Evolutionary conservation across 2,113 vertebrate species (phyloP).

Genomic region (Indri indri): DNA sequence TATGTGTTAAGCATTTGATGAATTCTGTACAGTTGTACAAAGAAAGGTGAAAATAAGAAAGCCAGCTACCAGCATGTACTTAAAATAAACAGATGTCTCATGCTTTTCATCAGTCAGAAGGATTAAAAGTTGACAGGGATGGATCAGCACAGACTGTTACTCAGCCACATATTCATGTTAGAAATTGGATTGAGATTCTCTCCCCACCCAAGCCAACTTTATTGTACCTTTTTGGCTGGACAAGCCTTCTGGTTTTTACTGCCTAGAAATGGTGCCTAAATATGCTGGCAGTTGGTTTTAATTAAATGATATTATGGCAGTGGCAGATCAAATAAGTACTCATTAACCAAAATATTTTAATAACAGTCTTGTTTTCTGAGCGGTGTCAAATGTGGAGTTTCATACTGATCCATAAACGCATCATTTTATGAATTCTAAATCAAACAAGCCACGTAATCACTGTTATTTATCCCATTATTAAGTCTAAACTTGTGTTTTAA

Average conservation of each 20-base stretch:
- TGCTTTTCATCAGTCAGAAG: slow-evolving; percentile 61
- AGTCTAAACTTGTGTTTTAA: background rate
- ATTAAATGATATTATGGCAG: background rate
- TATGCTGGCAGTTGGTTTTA: background rate
- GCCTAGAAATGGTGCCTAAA: background rate
- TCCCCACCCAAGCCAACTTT: background rate
- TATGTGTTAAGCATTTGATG: slow-evolving; percentile 28
- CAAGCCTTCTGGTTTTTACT: background rate
- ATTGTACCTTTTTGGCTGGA: background rate
- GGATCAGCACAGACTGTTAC: slow-evolving; percentile 45
- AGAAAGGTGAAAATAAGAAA: slow-evolving; percentile 62
- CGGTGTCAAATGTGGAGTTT: background rate
- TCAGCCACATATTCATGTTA: slow-evolving; percentile 22
- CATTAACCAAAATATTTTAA: background rate
- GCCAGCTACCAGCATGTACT: slow-evolving; percentile 17
- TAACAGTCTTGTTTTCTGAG: background rate
- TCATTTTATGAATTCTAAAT: background rate
- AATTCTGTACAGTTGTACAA: slow-evolving; percentile 20
- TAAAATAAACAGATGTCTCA: slow-evolving; percentile 78
- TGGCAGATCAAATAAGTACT: background rate
- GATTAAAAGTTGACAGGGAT: slow-evolving; percentile 65
- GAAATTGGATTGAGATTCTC: background rate
- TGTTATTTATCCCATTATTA: background rate
- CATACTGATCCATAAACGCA: background rate
- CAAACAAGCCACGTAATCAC: background rate